Conservation (phyloP, 1,140 invertebrate species). For the Lutraria rhynchaena region DNA sequence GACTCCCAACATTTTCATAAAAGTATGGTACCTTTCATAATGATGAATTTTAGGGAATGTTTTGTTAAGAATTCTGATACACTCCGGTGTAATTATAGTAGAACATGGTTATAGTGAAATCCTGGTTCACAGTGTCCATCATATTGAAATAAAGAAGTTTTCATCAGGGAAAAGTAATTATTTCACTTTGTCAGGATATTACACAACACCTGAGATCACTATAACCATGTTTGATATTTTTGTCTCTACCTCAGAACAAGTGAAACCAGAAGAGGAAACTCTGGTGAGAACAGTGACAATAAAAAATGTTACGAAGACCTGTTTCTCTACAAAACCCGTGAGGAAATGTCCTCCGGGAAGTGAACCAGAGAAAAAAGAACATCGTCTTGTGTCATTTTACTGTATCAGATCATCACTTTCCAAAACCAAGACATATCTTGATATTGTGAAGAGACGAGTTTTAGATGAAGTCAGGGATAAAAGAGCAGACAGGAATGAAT, state of each 20-base stretch:
- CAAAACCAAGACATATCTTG: background rate
- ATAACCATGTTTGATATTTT: background rate
- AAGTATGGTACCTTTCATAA: too few species aligned
- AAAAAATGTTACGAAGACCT: slow-evolving; percentile 9
- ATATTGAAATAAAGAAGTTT: too few species aligned
- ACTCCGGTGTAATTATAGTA: too few species aligned
- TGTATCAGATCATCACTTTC: slow-evolving; percentile 14
- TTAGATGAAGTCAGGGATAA: slow-evolving; percentile 30
- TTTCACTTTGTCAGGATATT: too few species aligned
- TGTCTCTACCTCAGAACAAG: slow-evolving; percentile 18
- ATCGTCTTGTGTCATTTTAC: slow-evolving; percentile 3
- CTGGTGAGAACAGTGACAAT: background rate
- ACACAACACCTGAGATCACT: too few species aligned
- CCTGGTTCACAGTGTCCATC: too few species aligned
- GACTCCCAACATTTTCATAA: too few species aligned
- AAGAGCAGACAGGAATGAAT: slow-evolving; percentile 10
- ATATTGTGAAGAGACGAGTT: background rate
- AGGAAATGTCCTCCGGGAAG: slow-evolving; percentile 42
- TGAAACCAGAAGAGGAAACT: slow-evolving; percentile 9
- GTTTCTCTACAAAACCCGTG: slow-evolving; percentile 53
- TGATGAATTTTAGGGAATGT: too few species aligned
- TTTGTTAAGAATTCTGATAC: too few species aligned
- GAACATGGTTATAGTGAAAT: too few species aligned
- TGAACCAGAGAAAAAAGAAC: background rate
- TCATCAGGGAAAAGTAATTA: background rate